phyloP scores from a whole-genome alignment of 2,888 invertebrate species.

The Dryococelus australis region DNA sequence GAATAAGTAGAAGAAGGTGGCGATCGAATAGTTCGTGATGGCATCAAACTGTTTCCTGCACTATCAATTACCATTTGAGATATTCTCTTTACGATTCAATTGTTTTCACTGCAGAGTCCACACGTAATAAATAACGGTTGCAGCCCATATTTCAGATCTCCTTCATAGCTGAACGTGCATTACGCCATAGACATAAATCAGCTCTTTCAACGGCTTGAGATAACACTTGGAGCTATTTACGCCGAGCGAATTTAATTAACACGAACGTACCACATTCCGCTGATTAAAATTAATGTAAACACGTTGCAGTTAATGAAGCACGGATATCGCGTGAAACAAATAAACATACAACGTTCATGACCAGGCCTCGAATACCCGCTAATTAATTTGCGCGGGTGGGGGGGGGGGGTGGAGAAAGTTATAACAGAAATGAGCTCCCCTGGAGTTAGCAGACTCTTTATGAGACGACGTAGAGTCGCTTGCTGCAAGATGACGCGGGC shows the following conservation, averaged over 20 bases:
- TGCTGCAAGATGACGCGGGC: neutral
- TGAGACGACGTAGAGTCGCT: neutral
- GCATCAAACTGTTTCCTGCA: too few species aligned
- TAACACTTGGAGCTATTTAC: neutral
- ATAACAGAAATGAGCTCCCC: neutral
- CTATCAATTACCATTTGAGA: too few species aligned
- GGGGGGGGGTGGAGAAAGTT: neutral
- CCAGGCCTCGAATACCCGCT: neutral
- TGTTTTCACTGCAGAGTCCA: too few species aligned
- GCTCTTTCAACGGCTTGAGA: neutral
- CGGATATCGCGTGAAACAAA: neutral
- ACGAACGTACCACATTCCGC: neutral
- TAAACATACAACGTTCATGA: neutral
- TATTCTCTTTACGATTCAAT: too few species aligned
- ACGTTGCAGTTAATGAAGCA: neutral
- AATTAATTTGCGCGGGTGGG: neutral
- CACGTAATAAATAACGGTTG: too few species aligned
- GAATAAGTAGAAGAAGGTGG: too few species aligned
- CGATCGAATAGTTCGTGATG: too few species aligned
- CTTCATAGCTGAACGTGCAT: neutral
- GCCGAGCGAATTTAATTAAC: neutral
- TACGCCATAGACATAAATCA: neutral
- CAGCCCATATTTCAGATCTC: too few species aligned
- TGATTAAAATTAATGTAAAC: conserved; percentile 7
- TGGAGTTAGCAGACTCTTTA: neutral